These are phyloP conservation scores for Drosophila ercepeae DNA, from an alignment of 1,140 invertebrate genomes.

Conservation along the genomic window DNA sequence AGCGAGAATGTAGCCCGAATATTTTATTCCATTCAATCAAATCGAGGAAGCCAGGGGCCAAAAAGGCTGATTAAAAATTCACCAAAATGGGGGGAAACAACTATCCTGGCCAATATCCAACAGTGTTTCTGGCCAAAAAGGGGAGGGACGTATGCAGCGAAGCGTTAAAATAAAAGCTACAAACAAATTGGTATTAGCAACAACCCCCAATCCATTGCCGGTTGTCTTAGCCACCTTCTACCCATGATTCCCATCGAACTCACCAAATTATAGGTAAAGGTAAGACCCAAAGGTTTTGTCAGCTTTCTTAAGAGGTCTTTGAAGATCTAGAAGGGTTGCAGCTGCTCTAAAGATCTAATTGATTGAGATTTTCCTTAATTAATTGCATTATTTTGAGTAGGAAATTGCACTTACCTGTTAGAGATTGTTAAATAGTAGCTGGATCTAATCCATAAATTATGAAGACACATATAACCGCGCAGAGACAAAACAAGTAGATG, in stretches of 20 bases:
- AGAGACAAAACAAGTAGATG: slow-evolving; percentile 18
- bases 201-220: slow-evolving; percentile 44
- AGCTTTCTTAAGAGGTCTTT: slow-evolving; percentile 20
- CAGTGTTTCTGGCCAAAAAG: slow-evolving; percentile 15
- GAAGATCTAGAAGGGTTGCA: slow-evolving; percentile 19
- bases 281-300: slow-evolving; percentile 47
- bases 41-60: slow-evolving; percentile 20
- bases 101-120: slow-evolving; percentile 31
- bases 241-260: slow-evolving; percentile 11
- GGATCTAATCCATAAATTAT: slow-evolving; percentile 3
- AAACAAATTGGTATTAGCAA: slow-evolving; percentile 27
- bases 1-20: slow-evolving; percentile 17
- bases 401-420: background rate
- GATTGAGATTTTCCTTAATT: background rate
- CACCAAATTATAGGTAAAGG: slow-evolving; percentile 26
- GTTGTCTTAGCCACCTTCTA: slow-evolving; percentile 56
- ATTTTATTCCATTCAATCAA: slow-evolving; percentile 41
- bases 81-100: slow-evolving; percentile 2
- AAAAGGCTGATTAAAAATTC: slow-evolving; percentile 40
- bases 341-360: background rate
- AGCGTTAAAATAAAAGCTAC: slow-evolving; percentile 46
- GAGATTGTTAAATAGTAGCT: background rate
- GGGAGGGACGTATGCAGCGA: slow-evolving; percentile 21
- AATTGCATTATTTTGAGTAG: background rate
- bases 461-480: slow-evolving; percentile 6